Evolutionary conservation across 1,140 invertebrate species (phyloP).

Genomic region (Phthorimaea operculella): DNA sequence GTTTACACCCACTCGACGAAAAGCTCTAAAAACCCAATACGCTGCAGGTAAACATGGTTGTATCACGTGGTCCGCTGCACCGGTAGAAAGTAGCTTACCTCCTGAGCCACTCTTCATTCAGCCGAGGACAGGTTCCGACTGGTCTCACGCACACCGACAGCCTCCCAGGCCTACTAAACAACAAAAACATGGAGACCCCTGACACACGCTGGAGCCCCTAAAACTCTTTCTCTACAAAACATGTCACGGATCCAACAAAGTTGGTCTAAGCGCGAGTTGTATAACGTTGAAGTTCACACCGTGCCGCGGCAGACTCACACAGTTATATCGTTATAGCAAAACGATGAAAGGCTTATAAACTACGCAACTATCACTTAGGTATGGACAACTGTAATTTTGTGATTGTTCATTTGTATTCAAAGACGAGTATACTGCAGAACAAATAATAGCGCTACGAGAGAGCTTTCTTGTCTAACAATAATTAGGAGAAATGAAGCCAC

Average conservation of each 20-base stretch:
- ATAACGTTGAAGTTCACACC: background rate
- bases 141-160: conserved; percentile 29
- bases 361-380: too few relatives aligned
- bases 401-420: too few relatives aligned
- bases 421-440: too few relatives aligned
- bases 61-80: conserved; percentile 26
- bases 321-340: too few relatives aligned
- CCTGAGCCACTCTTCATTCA: conserved; percentile 59
- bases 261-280: background rate
- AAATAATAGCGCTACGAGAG: too few relatives aligned
- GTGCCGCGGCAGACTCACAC: background rate
- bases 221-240: background rate
- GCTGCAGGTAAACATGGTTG: conserved; percentile 23
- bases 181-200: background rate
- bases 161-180: background rate
- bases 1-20: background rate
- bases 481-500: too few relatives aligned
- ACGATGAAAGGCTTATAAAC: too few relatives aligned
- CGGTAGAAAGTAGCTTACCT: conserved; percentile 62
- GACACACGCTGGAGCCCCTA: background rate
- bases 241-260: background rate
- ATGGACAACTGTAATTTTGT: too few relatives aligned
- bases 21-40: conserved; percentile 1
- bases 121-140: conserved; percentile 55
- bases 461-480: too few relatives aligned